Evolutionary conservation across 1,140 invertebrate genomes (phyloP), one percentile per base, ranked within the genome.

Genomic region (Maconellicoccus hirsutus): DNA sequence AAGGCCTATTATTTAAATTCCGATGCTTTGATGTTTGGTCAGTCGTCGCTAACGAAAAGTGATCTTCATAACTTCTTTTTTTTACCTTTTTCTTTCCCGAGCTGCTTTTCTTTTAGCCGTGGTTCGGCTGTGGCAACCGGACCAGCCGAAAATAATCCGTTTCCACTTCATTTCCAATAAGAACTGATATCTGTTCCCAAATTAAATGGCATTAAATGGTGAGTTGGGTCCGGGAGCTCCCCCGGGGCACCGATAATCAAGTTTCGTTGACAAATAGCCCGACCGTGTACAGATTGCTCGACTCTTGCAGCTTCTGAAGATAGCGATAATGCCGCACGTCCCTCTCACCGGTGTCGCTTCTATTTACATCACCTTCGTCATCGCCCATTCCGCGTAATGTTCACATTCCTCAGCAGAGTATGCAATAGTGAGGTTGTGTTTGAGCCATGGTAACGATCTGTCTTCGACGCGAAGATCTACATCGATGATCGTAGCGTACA

Each of bases 21-120:
- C 61, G 25, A 8, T 26, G 61, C 61, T 25, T 26, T 66, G 61
- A 26, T 66, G 61, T 66, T 66, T 66, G 61, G 61, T 26, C 61
- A 66, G 61, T 66, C 61, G 61, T 66, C 25, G 61, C 61, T 66
- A 66, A 66, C 61, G 61, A 25, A 66, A 66, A 66, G 61, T 66
- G 61, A 66, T 66, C 61, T 66, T 66, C 61, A 66, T 66, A 66
- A 66, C 61, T 66, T 66, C 61, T 66, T 66, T 66, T 66, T 66
- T 19, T 59, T 26, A 66, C 61, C 52, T 66, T 66, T 19, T 66
- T 25, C 16, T 66, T 23, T 66, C 25, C 25, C 25, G n/a, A 19
- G 21, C 52, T n/a, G 21, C n/a, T 66, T 66, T 66, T 66, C 25
- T 23, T 66, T 66, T 66, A 66, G 19, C 21, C 61, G 25, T 66